These are phyloP conservation scores for Nycteola revayana DNA, from an alignment of 2,888 invertebrate species.

Conservation along the genomic window DNA sequence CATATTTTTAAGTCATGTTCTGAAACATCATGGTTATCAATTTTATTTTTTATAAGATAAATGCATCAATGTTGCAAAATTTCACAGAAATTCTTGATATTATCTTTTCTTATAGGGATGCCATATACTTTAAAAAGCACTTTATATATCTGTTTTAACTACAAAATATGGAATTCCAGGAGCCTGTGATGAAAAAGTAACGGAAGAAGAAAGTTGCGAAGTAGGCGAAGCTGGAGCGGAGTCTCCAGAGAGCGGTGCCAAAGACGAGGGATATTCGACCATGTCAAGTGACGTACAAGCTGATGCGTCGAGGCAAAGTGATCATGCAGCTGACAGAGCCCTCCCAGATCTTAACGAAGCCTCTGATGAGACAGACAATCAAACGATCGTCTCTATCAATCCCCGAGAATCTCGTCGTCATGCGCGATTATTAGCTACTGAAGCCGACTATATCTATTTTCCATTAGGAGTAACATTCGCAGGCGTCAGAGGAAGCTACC, in stretches of 20 bases:
- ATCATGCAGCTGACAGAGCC: constrained; percentile 79
- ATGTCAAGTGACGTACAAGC: constrained; percentile 92
- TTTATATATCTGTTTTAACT: too few relatives aligned
- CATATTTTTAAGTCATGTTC: too few relatives aligned
- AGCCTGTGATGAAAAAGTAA: constrained; percentile 55
- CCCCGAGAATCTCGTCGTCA: constrained; percentile 76
- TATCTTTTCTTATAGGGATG: too few relatives aligned
- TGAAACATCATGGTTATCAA: too few relatives aligned
- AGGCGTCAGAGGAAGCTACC: constrained; percentile 87
- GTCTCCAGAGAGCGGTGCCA: constrained; percentile 88
- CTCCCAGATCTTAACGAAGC: constrained; percentile 88
- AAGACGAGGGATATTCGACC: constrained; percentile 92
- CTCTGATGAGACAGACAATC: constrained; percentile 86
- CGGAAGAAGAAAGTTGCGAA: constrained; percentile 73
- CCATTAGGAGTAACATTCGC: constrained; percentile 85
- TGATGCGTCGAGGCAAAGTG: constrained; percentile 84
- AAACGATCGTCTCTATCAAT: constrained; percentile 76
- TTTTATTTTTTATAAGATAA: too few relatives aligned
- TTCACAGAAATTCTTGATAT: too few relatives aligned
- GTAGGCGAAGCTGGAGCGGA: constrained; percentile 87
- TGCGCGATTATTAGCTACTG: constrained; percentile 79
- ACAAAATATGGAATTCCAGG: constrained; percentile 59
- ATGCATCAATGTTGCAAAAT: too few relatives aligned
- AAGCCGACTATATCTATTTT: constrained; percentile 86
- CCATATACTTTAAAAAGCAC: too few relatives aligned